Base-by-base conservation (phyloP, 2,797 vertebrate species). In the Cryptoblepharus egeriae region DNA sequence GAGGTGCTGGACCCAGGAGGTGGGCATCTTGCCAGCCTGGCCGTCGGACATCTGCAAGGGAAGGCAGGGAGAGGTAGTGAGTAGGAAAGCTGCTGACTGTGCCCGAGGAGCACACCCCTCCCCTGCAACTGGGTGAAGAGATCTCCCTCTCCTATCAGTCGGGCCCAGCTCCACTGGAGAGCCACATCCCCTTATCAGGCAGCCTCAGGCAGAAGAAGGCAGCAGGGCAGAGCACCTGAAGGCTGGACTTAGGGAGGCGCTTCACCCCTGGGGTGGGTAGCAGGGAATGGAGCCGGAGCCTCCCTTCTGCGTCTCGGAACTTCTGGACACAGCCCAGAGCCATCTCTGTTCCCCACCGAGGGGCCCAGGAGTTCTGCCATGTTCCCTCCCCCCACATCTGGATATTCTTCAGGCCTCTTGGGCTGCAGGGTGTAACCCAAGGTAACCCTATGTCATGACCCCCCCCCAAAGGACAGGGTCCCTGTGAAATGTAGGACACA, bases 1-100 rank as follows among this genome's bases (percentile, higher is more conserved):
- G 78, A 4, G 16, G 60, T 7, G 35, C 20, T 2, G 1, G 12
- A 2, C 28, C 68, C 88, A 82, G 22, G 95, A 76, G 16, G 92
- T 30, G 73, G 95, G 86, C 75, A 94, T 76, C n/a, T 75, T 1
- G 75, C 69, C 32, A 26, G 60, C 32, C 20, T 32, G 68, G 6
- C 35, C 2, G 2, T 1, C 22, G n/a, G 28, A 89, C 37, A 64
- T 32, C 74, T 81, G 71, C 2, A 9, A 15, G 26, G 77, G 75
- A 64, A 39, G 13, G 37, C n/a, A 4, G 18, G 45, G 69, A 3
- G 9, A 12, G 15, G 2, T 11, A 15, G 35, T 77, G 20, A 72
- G 35, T 32, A 35, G 45, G n/a, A 30, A 7, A n/a, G 65, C n/a
- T 35, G 2, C 20, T 35, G 28, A 37, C 45, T 18, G 22, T 4